Evolutionary conservation across 2,113 vertebrate species (phyloP).

Genomic region (Bos javanicus): DNA sequence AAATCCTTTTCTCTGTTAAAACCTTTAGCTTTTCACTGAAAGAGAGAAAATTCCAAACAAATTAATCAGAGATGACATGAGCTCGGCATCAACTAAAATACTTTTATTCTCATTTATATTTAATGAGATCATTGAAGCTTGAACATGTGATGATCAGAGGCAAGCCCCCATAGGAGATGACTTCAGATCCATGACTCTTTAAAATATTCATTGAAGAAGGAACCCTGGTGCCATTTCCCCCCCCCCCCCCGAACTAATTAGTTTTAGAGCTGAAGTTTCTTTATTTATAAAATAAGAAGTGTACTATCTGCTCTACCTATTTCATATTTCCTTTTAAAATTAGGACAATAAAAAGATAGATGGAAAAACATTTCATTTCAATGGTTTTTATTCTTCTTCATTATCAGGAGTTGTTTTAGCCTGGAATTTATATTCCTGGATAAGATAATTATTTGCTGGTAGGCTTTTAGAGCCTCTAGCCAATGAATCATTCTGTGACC

Average conservation of each 20-base stretch:
- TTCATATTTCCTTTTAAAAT: background rate
- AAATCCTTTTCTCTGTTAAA: background rate
- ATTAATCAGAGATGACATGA: background rate
- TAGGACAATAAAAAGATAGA: background rate
- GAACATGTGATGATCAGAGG: background rate
- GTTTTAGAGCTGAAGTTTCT: background rate
- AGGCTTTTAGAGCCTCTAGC: background rate
- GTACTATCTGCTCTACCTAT: background rate
- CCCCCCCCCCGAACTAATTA: conserved; percentile 23
- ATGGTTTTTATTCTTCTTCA: background rate
- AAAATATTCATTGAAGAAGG: conserved; percentile 37
- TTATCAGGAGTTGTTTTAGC: background rate
- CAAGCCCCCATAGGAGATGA: background rate
- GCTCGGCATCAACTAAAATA: background rate
- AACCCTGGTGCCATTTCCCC: background rate
- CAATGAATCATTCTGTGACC: background rate
- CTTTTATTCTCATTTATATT: conserved; percentile 31
- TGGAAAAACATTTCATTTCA: background rate
- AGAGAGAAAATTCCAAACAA: background rate
- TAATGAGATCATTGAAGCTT: background rate
- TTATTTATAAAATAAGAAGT: background rate
- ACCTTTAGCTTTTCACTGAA: background rate
- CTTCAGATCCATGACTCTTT: background rate
- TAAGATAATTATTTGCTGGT: background rate
- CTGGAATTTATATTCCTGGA: background rate